Evolutionary conservation across 2,888 invertebrate species (phyloP), one percentile per base, ranked within the genome.

Genomic region (Drosophila prolongata): DNA sequence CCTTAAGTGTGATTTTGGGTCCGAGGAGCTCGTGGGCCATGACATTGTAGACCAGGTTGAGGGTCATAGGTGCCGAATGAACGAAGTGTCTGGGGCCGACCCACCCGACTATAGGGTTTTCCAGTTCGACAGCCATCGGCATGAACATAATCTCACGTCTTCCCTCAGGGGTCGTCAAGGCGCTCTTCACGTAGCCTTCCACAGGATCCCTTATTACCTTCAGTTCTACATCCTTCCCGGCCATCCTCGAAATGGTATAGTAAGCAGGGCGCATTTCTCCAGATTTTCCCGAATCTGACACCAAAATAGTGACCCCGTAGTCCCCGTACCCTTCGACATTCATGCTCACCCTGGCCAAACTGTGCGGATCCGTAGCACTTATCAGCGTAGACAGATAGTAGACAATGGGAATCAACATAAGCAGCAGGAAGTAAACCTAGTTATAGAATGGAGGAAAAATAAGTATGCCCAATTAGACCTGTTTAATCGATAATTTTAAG

Each of bases 31-130:
- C 44, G 1, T 50, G 46, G 8, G 57, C 71, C 43, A 58, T 11
- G 16, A 58, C 53, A 61, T 74, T 74, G 24, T 72, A 57, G 19
- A 66, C 8, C 1, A 74, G 42, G 27, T 62, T 74, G 2, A 74
- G 35, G 9, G 66, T 54, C 34, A 74, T 35, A 10, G 74, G 71
- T 8, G 56, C 50, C 11, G 53, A 40, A 24, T 59, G 58, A 30
- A 53, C 3, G 6, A 40, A 30, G 19, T 52, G 54, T 1, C 40
- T 14, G 16, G 52, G 37, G 11, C 60, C 66, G 10, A 61, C 8
- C 74, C 74, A 74, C 2, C 61, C 71, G 0, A 34, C 62, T 0
- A 61, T 2, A 3, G 30, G 16, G 5, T 27, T 19, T 1, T 9
- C 13, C 10, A 6, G 9, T 6, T 46, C 19, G 4, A 61, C 54